Evolutionary conservation across 2,113 vertebrate genomes (phyloP).

Genomic region (Murina feae): DNA sequence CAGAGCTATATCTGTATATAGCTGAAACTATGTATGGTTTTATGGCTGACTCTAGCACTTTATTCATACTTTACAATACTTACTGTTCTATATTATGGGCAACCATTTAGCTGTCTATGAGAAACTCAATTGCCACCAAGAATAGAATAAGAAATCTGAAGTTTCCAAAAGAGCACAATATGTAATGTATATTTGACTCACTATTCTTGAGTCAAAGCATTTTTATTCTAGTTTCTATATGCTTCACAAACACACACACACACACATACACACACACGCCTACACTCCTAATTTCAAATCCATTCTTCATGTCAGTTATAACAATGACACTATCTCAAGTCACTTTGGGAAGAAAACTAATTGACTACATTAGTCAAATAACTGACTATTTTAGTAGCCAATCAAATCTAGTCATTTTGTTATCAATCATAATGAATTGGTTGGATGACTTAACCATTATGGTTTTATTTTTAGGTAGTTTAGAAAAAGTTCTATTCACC

Average conservation of each 20-base stretch:
- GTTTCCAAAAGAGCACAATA: not conserved
- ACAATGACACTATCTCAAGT: not conserved
- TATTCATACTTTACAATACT: slow-evolving; percentile 15
- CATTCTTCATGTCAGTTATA: not conserved
- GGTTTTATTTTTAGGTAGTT: not conserved
- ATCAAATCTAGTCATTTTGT: not conserved
- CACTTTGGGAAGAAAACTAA: not conserved
- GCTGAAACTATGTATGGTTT: slow-evolving; percentile 26
- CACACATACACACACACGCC: not conserved
- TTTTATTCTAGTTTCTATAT: not conserved
- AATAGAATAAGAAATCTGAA: not conserved
- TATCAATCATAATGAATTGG: not conserved
- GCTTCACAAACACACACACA: not conserved
- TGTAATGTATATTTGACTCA: not conserved
- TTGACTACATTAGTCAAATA: not conserved
- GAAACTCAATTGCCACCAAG: not conserved
- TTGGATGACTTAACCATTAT: not conserved
- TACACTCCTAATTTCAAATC: not conserved
- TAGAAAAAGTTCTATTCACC: not conserved
- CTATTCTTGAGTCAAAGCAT: not conserved
- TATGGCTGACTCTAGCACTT: not conserved
- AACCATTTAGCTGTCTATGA: not conserved
- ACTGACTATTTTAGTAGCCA: not conserved
- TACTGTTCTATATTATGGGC: not conserved
- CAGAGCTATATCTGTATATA: not conserved